phyloP scores from a whole-genome alignment of 2,113 vertebrate species.

The Zosterops borbonicus region DNA sequence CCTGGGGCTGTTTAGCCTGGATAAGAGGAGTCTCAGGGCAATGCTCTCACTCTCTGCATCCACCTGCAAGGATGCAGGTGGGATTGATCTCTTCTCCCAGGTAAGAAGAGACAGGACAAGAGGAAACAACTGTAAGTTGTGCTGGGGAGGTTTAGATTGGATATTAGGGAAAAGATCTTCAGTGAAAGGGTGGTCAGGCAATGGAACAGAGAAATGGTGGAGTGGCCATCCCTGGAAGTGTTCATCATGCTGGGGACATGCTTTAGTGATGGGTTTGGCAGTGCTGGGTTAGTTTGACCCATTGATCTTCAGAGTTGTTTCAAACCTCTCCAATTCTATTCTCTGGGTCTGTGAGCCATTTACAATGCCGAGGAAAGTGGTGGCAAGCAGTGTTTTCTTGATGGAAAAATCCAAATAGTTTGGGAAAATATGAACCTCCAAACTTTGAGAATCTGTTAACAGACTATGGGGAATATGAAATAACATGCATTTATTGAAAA shows the following conservation, averaged over 20 bases:
- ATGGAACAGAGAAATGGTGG: not conserved
- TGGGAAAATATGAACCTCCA: not conserved
- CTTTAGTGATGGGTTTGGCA: not conserved
- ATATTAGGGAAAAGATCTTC: not conserved
- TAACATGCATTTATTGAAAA: not conserved
- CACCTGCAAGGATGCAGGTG: not conserved
- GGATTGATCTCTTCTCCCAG: not conserved
- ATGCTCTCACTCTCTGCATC: not conserved
- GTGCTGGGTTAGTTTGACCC: not conserved
- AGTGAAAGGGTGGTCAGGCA: not conserved
- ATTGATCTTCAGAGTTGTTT: not conserved
- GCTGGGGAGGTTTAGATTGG: not conserved
- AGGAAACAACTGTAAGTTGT: not conserved
- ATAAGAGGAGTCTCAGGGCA: not conserved
- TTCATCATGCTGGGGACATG: not conserved
- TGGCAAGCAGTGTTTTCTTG: not conserved
- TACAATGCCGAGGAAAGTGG: not conserved
- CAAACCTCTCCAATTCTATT: not conserved
- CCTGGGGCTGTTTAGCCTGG: not conserved
- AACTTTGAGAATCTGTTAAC: conserved; percentile 1
- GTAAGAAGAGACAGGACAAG: fast-evolving
- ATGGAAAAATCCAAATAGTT: not conserved
- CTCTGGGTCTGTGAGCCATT: not conserved
- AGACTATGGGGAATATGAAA: conserved; percentile 1
- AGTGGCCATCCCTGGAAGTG: not conserved